A percentile compares a stretch with the other conserved stretches of the same genome.
phyloP scores from a whole-genome alignment of 2,797 vertebrate species.

The Smutsia gigantea region DNA sequence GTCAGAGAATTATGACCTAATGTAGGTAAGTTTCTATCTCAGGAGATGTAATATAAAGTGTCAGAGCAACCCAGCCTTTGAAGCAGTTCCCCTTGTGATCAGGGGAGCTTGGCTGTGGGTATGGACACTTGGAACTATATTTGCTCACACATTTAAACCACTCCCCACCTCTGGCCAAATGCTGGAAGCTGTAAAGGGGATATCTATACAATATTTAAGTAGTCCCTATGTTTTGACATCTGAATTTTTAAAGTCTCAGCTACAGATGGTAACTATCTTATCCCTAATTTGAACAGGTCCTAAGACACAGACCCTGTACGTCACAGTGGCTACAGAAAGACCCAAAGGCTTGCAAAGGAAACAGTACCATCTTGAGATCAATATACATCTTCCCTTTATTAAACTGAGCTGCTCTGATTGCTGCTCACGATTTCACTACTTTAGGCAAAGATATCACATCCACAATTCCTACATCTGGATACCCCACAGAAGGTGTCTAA shows the following conservation, averaged over 20 bases:
- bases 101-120: not conserved
- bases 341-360: not conserved
- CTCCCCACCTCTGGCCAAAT: not conserved
- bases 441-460: not conserved
- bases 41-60: not conserved
- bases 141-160: slow-evolving; percentile 6
- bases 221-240: not conserved
- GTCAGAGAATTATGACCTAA: not conserved
- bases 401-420: not conserved
- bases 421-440: not conserved
- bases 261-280: not conserved
- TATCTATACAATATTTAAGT: not conserved
- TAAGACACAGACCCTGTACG: not conserved
- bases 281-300: not conserved
- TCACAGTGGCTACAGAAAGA: not conserved
- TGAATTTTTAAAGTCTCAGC: not conserved
- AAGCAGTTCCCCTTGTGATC: not conserved
- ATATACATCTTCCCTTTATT: not conserved
- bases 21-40: not conserved
- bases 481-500: not conserved
- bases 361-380: not conserved
- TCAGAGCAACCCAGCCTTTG: not conserved
- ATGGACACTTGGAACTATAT: not conserved
- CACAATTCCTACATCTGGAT: not conserved
- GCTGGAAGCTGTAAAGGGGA: not conserved